A percentile compares a stretch with the other conserved stretches of the same genome.
These are phyloP conservation scores for Eulimnadia texana DNA, from an alignment of 1,140 invertebrate species.

Conservation along the genomic window DNA sequence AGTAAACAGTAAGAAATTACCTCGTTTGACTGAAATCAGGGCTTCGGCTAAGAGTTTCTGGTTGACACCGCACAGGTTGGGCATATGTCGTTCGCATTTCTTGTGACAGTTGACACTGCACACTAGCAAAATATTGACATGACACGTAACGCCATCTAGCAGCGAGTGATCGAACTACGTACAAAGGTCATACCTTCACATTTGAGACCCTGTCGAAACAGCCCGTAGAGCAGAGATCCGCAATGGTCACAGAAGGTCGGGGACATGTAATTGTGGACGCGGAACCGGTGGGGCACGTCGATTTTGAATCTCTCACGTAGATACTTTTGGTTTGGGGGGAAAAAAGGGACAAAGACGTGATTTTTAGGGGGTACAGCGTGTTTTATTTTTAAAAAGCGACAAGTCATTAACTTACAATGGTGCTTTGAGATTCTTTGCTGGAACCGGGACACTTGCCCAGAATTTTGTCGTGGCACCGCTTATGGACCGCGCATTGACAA, in stretches of 20 bases:
- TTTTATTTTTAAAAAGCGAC: neutral
- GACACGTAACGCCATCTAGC: too few species aligned
- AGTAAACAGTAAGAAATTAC: too few species aligned
- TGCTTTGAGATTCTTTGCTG: slow-evolving; percentile 77
- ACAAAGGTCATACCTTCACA: slow-evolving; percentile 91
- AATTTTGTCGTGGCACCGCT: slow-evolving; percentile 88
- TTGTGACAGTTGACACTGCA: slow-evolving; percentile 91
- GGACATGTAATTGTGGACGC: slow-evolving; percentile 83
- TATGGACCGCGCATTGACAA: slow-evolving; percentile 92
- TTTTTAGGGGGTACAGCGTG: neutral
- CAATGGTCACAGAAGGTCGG: slow-evolving; percentile 99
- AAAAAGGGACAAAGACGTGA: neutral
- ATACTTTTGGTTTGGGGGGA: slow-evolving; percentile 42
- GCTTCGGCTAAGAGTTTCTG: slow-evolving; percentile 93
- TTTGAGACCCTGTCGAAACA: slow-evolving; percentile 89
- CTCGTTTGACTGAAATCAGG: slow-evolving; percentile 71
- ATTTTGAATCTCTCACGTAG: slow-evolving; percentile 88
- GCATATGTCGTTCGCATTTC: slow-evolving; percentile 92
- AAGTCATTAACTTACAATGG: slow-evolving; percentile 57
- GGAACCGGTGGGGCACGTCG: slow-evolving; percentile 88
- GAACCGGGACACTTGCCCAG: slow-evolving; percentile 88
- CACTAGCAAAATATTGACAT: slow-evolving; percentile 47
- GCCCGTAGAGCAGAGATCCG: slow-evolving; percentile 79
- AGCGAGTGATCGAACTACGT: too few species aligned
- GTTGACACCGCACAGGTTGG: slow-evolving; percentile 94